Evolutionary conservation across 2,113 vertebrate species (phyloP).

Genomic region (Merops nubicus): DNA sequence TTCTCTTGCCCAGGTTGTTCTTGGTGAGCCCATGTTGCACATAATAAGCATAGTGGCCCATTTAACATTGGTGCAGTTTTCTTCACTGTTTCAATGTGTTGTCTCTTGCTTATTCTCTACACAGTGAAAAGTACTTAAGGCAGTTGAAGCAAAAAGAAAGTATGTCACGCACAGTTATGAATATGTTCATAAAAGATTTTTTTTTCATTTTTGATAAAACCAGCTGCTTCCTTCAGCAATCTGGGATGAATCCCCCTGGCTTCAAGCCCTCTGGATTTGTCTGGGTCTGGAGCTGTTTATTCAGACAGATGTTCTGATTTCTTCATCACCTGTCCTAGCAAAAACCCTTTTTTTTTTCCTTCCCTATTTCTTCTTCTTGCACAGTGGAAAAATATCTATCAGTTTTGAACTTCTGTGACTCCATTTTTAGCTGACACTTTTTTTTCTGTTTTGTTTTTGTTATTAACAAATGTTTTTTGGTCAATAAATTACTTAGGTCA

Average conservation of each 20-base stretch:
- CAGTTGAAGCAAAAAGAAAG: not conserved
- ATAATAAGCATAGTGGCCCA: not conserved
- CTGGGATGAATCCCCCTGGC: not conserved
- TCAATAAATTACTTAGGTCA: not conserved
- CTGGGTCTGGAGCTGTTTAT: conserved; percentile 39
- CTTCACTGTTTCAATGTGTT: not conserved
- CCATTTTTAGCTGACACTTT: not conserved
- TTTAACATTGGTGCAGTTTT: not conserved
- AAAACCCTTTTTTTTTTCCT: not conserved
- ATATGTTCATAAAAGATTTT: not conserved
- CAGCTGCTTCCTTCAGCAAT: not conserved
- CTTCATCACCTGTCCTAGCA: conserved; percentile 52
- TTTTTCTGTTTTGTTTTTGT: not conserved
- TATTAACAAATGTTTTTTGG: not conserved
- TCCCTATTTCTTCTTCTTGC: conserved; percentile 6
- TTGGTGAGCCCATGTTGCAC: not conserved
- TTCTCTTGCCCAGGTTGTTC: not conserved
- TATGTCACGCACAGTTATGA: not conserved
- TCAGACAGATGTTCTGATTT: conserved; percentile 35
- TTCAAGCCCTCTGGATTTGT: not conserved
- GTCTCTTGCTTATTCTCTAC: not conserved
- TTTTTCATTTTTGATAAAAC: not conserved
- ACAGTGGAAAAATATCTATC: conserved; percentile 18
- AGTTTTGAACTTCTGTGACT: conserved; percentile 3
- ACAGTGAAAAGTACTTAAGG: not conserved